Base-by-base conservation (phyloP, 2,113 vertebrate species). In the Pycnonotus jocosus region DNA sequence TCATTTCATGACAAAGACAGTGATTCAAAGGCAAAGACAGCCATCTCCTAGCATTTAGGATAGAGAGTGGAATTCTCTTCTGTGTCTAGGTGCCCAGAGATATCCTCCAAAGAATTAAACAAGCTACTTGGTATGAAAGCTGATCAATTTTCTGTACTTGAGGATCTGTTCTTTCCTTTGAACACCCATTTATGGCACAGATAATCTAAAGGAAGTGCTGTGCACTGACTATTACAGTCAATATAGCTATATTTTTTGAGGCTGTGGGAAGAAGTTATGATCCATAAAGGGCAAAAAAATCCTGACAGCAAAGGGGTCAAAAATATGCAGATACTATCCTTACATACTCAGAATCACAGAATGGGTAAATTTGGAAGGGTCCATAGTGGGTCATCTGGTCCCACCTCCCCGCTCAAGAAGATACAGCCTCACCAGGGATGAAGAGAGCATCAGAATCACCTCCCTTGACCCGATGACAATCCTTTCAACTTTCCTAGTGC, bases 381-480 rank as follows among this genome's bases (percentile, higher is more conserved):
- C 11, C 8, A 7, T 10, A 50, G 27, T 16, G 12, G 25, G 12
- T 37, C 27, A 65, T 33, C 35, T 37, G 25, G 9, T 56, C 25
- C 11, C 18, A 56, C 30, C 25, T 56, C 42, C 11, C 31, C 15
- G 16, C 11, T 54, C 16, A 25, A 56, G 16, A 30, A 17, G 11
- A 7, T 54, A 7, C 7, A 40, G 20, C 6, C 40, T 48, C 31
- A 31, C 9, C 35, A 35, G 17, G 21, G 22, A 18, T 42, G 24
- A 44, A 40, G 0, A 44, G 27, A 50, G 50, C 8, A 12, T 25
- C 31, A 65, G 25, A 15, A 72, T 35, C 9, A 42, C 3, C 42
- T 65, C 7, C 12, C 25, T 57, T 0, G 0, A 19, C 14, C 12
- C 27, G 21, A 38, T 47, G 42, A 2, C 25, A 57, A 6, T 23